phyloP scores from a whole-genome alignment of 2,113 vertebrate species.

The Ptilonorhynchus violaceus region DNA sequence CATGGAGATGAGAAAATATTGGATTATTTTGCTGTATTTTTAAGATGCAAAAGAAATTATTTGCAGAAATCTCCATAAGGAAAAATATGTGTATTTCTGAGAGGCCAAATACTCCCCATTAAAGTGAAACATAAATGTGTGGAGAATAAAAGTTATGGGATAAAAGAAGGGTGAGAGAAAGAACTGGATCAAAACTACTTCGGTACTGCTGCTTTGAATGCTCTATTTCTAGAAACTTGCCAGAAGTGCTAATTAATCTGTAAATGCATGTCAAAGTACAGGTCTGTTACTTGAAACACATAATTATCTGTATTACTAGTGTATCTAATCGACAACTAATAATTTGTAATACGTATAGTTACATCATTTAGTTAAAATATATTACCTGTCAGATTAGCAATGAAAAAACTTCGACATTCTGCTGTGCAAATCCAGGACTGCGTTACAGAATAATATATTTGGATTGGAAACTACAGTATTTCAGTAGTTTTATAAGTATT shows the following conservation, averaged over 20 bases:
- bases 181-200: background rate
- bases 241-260: constrained; percentile 61
- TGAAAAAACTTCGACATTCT: background rate
- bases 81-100: background rate
- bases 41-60: background rate
- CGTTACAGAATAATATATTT: background rate
- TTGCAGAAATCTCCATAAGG: background rate
- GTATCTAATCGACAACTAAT: constrained; percentile 53
- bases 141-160: background rate
- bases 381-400: constrained; percentile 4
- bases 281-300: constrained; percentile 29
- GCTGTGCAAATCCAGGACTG: background rate
- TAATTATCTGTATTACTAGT: constrained; percentile 50
- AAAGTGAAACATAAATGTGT: background rate
- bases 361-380: constrained; percentile 21
- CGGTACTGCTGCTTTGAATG: constrained; percentile 28
- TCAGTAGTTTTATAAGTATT: background rate
- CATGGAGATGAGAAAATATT: background rate
- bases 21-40: background rate
- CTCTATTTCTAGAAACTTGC: constrained; percentile 54
- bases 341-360: constrained; percentile 18
- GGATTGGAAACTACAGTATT: background rate
- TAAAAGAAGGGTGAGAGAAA: background rate
- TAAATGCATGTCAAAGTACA: constrained; percentile 47
- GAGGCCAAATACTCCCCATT: background rate